Evolutionary conservation across 2,888 invertebrate genomes (phyloP), one percentile per base, ranked within the genome.

Genomic region (Carcina quercana): DNA sequence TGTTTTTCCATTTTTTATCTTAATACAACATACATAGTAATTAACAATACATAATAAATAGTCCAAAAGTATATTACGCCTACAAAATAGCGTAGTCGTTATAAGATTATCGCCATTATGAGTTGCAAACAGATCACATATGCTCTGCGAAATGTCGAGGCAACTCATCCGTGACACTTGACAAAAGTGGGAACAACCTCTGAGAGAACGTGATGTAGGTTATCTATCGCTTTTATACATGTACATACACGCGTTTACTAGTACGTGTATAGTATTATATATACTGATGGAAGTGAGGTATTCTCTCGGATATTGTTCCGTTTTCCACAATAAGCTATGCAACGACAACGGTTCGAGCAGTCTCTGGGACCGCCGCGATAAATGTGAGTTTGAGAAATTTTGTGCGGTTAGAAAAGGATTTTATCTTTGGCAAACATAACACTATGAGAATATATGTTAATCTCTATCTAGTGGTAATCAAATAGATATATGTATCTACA

Each of bases 11-110:
- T 73, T 74, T 73, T 79, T 78, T 75, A 79, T 78, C 79, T 82
- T 80, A 82, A 73, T 83, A 84, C 82, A 84, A 84, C 82, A 85
- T 85, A 85, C 80, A 82, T 83, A 82, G 82, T 83, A 82, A 82
- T 83, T 82, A 83, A 83, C 82, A 83, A 80, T 82, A 83, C 82
- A 78, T 83, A 83, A 82, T 83, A 83, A 83, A 83, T 82, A 82
- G 80, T 84, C 83, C 79, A 84, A 84, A 84, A 84, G 82, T 84
- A 84, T 84, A 84, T 84, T 79, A 82, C 83, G 83, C 82, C 79
- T 82, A 83, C 82, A 78, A 83, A 83, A 79, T 76, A 79, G 82
- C 80, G 82, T 80, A 82, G 80, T 79, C 76, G 80, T 80, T 82
- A 79, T 79, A 76, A 80, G 82, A 78, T 80, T 78, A 80, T 73